These are phyloP conservation scores for Sogatella furcifera DNA, from an alignment of 1,140 invertebrate genomes.

Conservation along the genomic window DNA sequence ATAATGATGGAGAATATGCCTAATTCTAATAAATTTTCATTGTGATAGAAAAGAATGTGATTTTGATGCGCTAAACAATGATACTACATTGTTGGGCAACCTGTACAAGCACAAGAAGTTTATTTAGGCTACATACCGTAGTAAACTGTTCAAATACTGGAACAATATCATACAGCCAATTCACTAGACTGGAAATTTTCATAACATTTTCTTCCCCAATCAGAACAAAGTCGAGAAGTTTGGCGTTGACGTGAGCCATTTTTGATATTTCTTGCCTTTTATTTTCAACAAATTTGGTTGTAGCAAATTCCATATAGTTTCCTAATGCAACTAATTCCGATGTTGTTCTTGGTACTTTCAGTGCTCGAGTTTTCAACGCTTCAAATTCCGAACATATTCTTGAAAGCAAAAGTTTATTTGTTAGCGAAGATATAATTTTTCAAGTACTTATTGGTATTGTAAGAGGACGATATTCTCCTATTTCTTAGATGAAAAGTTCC, in stretches of 20 bases:
- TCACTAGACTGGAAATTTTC: slow-evolving; percentile 5
- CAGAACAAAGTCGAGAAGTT: slow-evolving; percentile 47
- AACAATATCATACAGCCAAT: slow-evolving; percentile 11
- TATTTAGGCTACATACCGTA: slow-evolving; percentile 33
- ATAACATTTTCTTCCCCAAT: slow-evolving; percentile 54
- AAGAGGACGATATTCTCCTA: too few relatives aligned
- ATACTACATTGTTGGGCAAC: too few relatives aligned
- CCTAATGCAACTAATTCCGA: neutral
- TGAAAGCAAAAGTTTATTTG: neutral
- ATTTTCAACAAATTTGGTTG: neutral
- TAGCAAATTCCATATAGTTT: neutral
- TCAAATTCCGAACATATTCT: neutral
- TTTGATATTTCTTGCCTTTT: neutral
- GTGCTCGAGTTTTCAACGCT: neutral
- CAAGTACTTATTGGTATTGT: too few relatives aligned
- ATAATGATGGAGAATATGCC: slow-evolving; percentile 2
- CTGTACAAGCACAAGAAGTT: too few relatives aligned
- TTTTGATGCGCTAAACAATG: too few relatives aligned
- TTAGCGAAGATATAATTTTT: neutral
- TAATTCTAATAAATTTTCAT: neutral
- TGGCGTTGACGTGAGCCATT: neutral
- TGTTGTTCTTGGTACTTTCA: neutral
- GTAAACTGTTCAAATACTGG: slow-evolving; percentile 16
- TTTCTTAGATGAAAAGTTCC: too few relatives aligned
- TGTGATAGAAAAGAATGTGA: neutral